Base-by-base conservation (phyloP, 2,113 vertebrate species). In the Taurulus bubalis region DNA sequence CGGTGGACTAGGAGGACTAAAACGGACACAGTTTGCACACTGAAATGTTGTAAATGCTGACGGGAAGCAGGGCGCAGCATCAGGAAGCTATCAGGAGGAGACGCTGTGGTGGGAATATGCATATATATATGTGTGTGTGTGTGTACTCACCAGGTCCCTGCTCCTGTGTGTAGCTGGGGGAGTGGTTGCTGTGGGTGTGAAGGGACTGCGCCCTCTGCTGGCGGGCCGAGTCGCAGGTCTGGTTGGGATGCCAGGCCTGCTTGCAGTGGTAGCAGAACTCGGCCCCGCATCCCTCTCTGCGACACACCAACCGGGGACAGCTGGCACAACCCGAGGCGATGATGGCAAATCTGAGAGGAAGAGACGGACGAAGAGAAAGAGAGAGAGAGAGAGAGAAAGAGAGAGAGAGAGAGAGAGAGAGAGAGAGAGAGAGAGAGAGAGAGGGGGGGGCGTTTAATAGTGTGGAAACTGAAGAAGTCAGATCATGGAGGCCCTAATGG, bases 211-310 rank as follows among this genome's bases (percentile, higher is more conserved):
- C 97, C 87, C 98, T 93, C 89, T 99, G 98, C 82, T 99, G 98
- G 40, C 98, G 96, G 55, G 98, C 98, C 63, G 97, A 98, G 91
- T 99, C 98, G 62, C 98, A 99, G 6, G 98, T 99, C 84, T 99
- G 98, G 95, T 99, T 99, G 87, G 98, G 98, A 78, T 99, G 98
- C 98, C 98, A 99, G 86, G 97, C 96, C 94, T 99, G 98, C 53
- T 99, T 99, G 95, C 98, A 99, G 95, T 99, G 98, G 89, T 99
- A 99, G 93, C 98, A 99, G 94, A 99, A 99, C 93, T 99, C 98
- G 0, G 98, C 97, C 24, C 96, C 97, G 86, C 98, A 99, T 82
- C 98, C 98, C 9, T 99, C 97, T 79, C 98, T 94, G 91, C 97
- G 96, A 71, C 98, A 99, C 72, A 97, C 96, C 92, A 99, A 90